phyloP scores from a whole-genome alignment of 2,888 invertebrate genomes.

The Limnephilus lunatus region DNA sequence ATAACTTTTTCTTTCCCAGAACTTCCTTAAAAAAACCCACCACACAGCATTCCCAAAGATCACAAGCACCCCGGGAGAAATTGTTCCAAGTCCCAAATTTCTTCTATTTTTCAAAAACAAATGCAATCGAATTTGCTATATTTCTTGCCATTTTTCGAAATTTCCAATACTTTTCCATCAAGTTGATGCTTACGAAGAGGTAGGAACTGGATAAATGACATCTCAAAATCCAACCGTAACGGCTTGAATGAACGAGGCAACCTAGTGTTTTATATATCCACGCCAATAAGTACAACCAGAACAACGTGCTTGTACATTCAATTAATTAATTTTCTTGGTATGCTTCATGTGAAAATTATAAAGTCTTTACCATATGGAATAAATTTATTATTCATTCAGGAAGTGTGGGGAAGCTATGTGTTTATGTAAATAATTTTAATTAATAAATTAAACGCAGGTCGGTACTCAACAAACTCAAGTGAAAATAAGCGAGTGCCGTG shows the following conservation, averaged over 20 bases:
- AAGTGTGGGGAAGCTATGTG: neutral
- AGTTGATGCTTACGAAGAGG: too few relatives aligned
- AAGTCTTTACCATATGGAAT: neutral
- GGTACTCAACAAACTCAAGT: neutral
- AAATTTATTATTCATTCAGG: neutral
- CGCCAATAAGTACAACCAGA: neutral
- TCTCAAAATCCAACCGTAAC: too few relatives aligned
- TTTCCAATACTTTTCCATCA: too few relatives aligned
- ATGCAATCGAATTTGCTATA: too few relatives aligned
- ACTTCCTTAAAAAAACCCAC: too few relatives aligned
- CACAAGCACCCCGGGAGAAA: too few relatives aligned
- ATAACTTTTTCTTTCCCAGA: too few relatives aligned
- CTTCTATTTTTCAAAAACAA: too few relatives aligned
- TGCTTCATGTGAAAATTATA: neutral
- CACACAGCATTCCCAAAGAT: too few relatives aligned
- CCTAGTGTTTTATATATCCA: neutral
- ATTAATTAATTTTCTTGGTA: neutral
- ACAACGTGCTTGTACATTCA: neutral
- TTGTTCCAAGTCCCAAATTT: too few relatives aligned
- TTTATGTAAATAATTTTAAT: neutral
- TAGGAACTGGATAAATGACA: too few relatives aligned
- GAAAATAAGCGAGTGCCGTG: neutral
- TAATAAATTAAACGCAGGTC: neutral
- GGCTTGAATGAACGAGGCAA: neutral
- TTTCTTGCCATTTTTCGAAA: too few relatives aligned